Conservation (phyloP, 2,113 vertebrate genomes). For the Neolamprologus kungweensis region DNA sequence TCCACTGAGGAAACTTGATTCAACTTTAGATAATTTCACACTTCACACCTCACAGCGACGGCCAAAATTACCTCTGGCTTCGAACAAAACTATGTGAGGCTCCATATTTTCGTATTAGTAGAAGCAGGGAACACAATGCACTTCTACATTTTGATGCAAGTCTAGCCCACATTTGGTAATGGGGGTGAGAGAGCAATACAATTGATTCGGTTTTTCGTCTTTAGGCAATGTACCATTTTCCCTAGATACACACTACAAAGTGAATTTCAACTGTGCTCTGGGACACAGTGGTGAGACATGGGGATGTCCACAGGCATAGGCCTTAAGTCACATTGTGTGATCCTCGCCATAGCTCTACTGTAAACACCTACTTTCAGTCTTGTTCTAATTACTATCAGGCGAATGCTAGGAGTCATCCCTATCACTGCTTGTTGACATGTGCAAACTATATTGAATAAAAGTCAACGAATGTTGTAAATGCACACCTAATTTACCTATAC, state of each 20-base stretch:
- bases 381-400: constrained; percentile 25
- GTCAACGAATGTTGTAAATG: background rate
- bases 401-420: background rate
- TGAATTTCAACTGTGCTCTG: constrained; percentile 63
- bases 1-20: constrained; percentile 22
- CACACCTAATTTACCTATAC: background rate
- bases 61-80: constrained; percentile 7
- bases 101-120: background rate
- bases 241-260: constrained; percentile 67
- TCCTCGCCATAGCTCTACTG: constrained; percentile 17
- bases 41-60: constrained; percentile 24
- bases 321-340: constrained; percentile 44
- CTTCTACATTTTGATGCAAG: constrained; percentile 42
- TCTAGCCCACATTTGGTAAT: constrained; percentile 41
- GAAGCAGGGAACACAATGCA: background rate
- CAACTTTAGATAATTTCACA: constrained; percentile 45
- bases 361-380: constrained; percentile 5
- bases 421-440: background rate
- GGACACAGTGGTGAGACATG: constrained; percentile 47
- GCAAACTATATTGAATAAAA: background rate
- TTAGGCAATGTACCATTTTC: constrained; percentile 54
- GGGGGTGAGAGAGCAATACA: constrained; percentile 15
- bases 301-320: constrained; percentile 60
- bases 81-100: background rate
- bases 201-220: constrained; percentile 56